Conservation (phyloP, 2,888 invertebrate genomes). For the Piscicola geometra region DNA sequence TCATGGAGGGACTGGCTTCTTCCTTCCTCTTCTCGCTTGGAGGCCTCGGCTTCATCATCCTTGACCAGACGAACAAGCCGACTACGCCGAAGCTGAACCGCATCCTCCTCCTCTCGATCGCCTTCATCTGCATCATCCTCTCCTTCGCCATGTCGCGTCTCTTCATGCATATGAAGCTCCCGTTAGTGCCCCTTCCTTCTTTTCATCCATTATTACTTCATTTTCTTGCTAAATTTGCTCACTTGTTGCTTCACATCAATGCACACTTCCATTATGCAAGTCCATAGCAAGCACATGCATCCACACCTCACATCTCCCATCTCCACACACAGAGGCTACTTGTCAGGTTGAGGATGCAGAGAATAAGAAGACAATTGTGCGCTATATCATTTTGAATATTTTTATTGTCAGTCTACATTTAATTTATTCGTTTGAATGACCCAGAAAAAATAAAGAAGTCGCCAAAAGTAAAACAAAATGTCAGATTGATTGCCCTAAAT, state of each 20-base stretch:
- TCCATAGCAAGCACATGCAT: too few species aligned
- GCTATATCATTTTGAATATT: neutral
- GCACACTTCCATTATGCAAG: too few species aligned
- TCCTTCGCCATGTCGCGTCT: slow-evolving; percentile 94
- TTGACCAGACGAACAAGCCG: slow-evolving; percentile 89
- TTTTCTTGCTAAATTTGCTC: too few species aligned
- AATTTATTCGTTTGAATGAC: neutral
- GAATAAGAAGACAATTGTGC: too few species aligned
- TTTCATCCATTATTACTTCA: too few species aligned
- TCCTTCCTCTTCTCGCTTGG: slow-evolving; percentile 94
- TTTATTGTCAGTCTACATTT: neutral
- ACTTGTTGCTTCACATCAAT: too few species aligned
- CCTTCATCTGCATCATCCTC: slow-evolving; percentile 83
- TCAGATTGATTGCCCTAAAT: too few species aligned
- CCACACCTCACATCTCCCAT: neutral
- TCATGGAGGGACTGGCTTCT: slow-evolving; percentile 96
- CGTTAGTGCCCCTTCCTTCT: slow-evolving; percentile 55
- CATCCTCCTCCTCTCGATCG: slow-evolving; percentile 79
- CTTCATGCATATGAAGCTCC: slow-evolving; percentile 97
- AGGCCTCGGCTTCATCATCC: slow-evolving; percentile 88
- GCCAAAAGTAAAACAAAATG: too few species aligned
- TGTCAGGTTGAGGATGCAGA: neutral
- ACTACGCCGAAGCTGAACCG: slow-evolving; percentile 78
- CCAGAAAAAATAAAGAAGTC: too few species aligned
- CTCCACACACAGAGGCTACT: neutral